A percentile compares a stretch with the other conserved stretches of the same genome.
Evolutionary conservation across 2,113 vertebrate species (phyloP).

Genomic region (Colinus virginianus): DNA sequence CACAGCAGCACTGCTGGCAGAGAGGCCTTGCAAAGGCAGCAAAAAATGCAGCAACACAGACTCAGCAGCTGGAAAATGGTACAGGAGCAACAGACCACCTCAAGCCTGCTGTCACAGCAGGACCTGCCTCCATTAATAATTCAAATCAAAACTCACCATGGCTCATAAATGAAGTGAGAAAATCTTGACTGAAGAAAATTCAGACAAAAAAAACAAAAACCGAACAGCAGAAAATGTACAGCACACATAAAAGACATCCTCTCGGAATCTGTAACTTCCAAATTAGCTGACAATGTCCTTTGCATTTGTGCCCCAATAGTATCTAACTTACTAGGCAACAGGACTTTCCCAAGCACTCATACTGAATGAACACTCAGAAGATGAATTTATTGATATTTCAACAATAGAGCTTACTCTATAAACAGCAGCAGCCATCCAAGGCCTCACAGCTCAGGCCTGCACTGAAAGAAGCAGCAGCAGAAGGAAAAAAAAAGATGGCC

Average conservation of each 20-base stretch:
- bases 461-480: not conserved
- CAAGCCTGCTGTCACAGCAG: not conserved
- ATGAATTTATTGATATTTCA: not conserved
- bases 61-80: not conserved
- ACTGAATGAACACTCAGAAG: not conserved
- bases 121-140: not conserved
- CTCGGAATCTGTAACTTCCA: not conserved
- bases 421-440: not conserved
- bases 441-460: not conserved
- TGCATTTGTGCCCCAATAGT: not conserved
- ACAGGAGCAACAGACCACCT: not conserved
- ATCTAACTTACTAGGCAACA: not conserved
- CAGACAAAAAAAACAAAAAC: not conserved
- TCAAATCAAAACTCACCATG: not conserved
- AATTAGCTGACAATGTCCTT: not conserved
- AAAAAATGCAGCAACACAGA: not conserved
- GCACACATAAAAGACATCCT: not conserved
- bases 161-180: not conserved
- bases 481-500: not conserved
- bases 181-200: not conserved
- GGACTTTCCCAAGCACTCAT: not conserved
- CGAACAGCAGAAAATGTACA: not conserved
- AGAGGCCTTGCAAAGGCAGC: constrained; percentile 13
- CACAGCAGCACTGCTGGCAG: not conserved
- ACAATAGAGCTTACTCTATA: not conserved